phyloP scores from a whole-genome alignment of 2,888 invertebrate species.

The Dynastes grantii region DNA sequence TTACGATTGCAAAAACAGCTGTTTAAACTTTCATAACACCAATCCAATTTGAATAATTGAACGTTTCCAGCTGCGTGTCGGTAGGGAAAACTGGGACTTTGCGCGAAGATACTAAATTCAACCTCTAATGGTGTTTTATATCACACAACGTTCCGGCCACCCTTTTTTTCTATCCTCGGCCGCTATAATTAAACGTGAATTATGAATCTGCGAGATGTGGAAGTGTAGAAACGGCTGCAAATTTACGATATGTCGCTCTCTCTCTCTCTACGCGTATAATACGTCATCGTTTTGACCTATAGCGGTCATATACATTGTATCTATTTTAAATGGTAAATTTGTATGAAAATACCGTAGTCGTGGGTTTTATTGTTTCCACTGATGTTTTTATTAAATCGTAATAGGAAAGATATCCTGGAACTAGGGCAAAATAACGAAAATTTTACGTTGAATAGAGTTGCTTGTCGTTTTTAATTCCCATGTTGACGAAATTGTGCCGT shows the following conservation, averaged over 20 bases:
- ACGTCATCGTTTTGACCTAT: neutral
- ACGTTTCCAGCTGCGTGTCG: conserved; percentile 21
- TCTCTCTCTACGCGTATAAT: neutral
- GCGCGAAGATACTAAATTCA: conserved; percentile 18
- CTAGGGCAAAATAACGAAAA: too few species aligned
- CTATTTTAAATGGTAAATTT: too few species aligned
- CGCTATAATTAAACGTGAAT: conserved; percentile 40
- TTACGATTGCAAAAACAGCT: conserved; percentile 39
- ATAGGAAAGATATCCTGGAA: too few species aligned
- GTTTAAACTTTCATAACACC: conserved; percentile 29
- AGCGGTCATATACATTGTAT: too few species aligned
- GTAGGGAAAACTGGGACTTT: conserved; percentile 5
- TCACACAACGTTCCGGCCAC: neutral
- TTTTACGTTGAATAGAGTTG: too few species aligned
- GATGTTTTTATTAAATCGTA: too few species aligned
- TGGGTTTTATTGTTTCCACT: too few species aligned
- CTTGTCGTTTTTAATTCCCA: too few species aligned
- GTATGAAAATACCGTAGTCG: too few species aligned
- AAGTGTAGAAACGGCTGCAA: neutral
- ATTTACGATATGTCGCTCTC: neutral
- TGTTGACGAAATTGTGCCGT: too few species aligned
- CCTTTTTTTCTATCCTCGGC: conserved; percentile 6
- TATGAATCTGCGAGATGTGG: conserved; percentile 25
- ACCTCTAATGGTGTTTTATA: conserved; percentile 31
- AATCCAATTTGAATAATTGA: conserved; percentile 42